A percentile compares a stretch with the other conserved stretches of the same genome.
Conservation (phyloP, 37 sponge, comb jelly and placozoan genomes). For the Geodia barretti region DNA sequence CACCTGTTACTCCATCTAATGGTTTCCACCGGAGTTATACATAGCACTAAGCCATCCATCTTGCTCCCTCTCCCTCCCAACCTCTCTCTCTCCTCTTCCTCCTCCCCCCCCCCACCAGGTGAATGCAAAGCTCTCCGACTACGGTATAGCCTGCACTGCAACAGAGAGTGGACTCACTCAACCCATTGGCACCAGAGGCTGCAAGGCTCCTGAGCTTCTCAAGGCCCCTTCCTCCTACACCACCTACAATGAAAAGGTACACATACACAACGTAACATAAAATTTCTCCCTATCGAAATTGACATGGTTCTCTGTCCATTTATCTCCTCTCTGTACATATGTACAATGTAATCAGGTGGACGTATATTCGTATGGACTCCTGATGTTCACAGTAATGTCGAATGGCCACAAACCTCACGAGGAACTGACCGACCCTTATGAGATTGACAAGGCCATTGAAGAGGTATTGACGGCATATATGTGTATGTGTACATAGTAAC, state of each 20-base stretch:
- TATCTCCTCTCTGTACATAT: background rate
- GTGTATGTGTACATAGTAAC: background rate
- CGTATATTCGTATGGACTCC: slow-evolving; percentile 62
- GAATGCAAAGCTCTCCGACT: slow-evolving; percentile 88
- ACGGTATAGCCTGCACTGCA: slow-evolving; percentile 80
- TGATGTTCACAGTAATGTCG: slow-evolving; percentile 66
- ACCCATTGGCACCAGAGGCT: slow-evolving; percentile 74
- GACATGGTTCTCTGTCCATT: background rate
- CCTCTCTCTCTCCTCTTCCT: background rate
- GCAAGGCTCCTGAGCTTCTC: slow-evolving; percentile 82
- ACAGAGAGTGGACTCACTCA: slow-evolving; percentile 68
- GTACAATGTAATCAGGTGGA: slow-evolving; percentile 42
- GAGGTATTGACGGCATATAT: slow-evolving; percentile 32
- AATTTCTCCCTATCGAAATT: too few relatives aligned
- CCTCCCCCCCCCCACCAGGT: slow-evolving; percentile 18
- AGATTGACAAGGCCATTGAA: slow-evolving; percentile 65
- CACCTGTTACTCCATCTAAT: too few relatives aligned
- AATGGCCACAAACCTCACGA: slow-evolving; percentile 79
- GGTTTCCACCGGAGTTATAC: too few relatives aligned
- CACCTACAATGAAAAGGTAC: slow-evolving; percentile 66
- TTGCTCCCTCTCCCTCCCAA: background rate
- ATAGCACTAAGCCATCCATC: background rate
- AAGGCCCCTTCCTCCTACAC: slow-evolving; percentile 35
- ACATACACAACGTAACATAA: too few relatives aligned
- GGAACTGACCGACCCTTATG: slow-evolving; percentile 48